A percentile compares a stretch with the other conserved stretches of the same genome.
Evolutionary conservation across 2,113 vertebrate genomes (phyloP).

Genomic region (Lepisosteus osseus): DNA sequence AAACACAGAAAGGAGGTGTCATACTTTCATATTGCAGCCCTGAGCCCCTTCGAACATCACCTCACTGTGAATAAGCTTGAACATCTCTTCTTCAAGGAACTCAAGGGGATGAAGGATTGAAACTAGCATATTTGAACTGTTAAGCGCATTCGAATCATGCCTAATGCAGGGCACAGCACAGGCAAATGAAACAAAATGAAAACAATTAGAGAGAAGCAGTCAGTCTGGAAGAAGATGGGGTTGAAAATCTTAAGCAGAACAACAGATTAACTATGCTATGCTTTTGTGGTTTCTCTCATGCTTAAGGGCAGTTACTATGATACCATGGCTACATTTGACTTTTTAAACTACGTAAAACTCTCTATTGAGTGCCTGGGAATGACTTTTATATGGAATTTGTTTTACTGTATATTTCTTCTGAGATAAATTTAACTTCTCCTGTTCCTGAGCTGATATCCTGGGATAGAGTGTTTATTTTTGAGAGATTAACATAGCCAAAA

Average conservation of each 20-base stretch:
- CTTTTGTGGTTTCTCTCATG: neutral
- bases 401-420: neutral
- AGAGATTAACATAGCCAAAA: neutral
- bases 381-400: neutral
- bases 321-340: neutral
- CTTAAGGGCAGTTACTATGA: no score
- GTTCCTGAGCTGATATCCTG: neutral
- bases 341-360: neutral
- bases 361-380: neutral
- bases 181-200: constrained; percentile 11
- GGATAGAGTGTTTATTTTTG: neutral
- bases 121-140: constrained; percentile 21
- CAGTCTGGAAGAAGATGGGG: neutral
- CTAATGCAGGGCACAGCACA: neutral
- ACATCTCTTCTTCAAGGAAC: neutral
- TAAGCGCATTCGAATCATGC: constrained; percentile 1
- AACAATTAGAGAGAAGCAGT: neutral
- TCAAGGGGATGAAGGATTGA: constrained; percentile 1
- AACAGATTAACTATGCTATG: neutral
- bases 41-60: no score
- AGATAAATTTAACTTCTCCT: neutral
- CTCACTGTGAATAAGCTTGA: no score
- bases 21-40: no score
- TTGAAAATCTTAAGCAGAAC: neutral
- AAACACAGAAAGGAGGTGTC: no score